Evolutionary conservation across 2,797 vertebrate genomes (phyloP).

Genomic region (Poeciliopsis paucimaculata): DNA sequence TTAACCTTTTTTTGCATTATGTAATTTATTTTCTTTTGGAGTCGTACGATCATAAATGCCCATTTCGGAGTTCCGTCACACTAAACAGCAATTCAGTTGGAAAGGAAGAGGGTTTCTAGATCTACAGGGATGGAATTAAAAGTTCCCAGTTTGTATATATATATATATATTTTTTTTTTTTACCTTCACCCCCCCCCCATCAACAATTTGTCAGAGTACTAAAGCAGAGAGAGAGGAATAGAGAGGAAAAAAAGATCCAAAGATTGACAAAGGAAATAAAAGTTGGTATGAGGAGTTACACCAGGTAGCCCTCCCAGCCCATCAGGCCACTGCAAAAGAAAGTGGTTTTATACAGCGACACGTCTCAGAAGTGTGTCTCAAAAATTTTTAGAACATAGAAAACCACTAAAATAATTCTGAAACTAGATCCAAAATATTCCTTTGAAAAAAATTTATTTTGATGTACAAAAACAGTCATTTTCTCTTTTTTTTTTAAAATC

Average conservation of each 20-base stretch:
- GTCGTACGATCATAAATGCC: conserved; percentile 93
- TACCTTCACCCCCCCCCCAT: conserved; percentile 46
- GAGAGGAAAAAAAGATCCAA: conserved; percentile 55
- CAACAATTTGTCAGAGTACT: conserved; percentile 86
- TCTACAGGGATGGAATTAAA: conserved; percentile 82
- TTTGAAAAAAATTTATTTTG: conserved; percentile 96
- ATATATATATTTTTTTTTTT: conserved; percentile 44
- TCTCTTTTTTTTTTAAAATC: conserved; percentile 73
- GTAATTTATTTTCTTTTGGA: conserved; percentile 70
- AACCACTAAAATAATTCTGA: conserved; percentile 99
- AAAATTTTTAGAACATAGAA: conserved; percentile 91
- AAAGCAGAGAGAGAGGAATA: conserved; percentile 76
- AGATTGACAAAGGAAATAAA: conserved; percentile 74
- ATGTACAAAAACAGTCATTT: conserved; percentile 98
- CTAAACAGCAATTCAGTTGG: conserved; percentile 94
- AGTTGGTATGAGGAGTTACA: conserved; percentile 85
- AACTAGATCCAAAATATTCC: conserved; percentile 98
- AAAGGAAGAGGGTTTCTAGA: conserved; percentile 88
- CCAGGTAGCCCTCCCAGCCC: conserved; percentile 90
- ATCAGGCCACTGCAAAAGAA: conserved; percentile 85
- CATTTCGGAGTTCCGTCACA: conserved; percentile 95
- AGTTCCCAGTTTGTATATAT: conserved; percentile 74
- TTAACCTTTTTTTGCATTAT: conserved; percentile 42
- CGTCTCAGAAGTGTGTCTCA: conserved; percentile 79
- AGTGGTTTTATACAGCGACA: conserved; percentile 84